Base-by-base conservation (phyloP, 2,113 vertebrate species). In the Psettodes erumei region DNA sequence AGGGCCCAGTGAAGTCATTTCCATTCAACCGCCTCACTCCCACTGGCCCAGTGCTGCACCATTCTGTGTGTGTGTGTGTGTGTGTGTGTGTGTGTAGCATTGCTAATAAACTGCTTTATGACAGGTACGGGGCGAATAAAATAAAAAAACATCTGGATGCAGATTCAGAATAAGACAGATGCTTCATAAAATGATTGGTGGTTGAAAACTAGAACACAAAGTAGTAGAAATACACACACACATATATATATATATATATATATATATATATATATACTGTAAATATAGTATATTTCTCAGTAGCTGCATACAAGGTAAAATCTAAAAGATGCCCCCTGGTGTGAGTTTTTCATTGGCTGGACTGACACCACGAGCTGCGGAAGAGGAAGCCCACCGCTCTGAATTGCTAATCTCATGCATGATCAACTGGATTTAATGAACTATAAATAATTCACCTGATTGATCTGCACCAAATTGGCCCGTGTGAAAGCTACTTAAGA, bases 1-100 rank as follows among this genome's bases (percentile, higher is more conserved):
- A 82, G 83, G 81, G 54, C 81, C 71, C 75, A 55, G 62, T 35
- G 71, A 87, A 84, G 86, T 85, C 83, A 84, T 89, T 90, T 90
- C 73, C 72, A 89, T 86, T 89, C 79, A 81, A 71, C 77, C 48
- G 66, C 56, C 72, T 84, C 69, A 53, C 72, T 75, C 53, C 70
- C 37, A 45, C 67, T n/a, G 43, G 59, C 70, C 60, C 56, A 43
- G 83, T 63, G 69, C 82, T 69, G 74, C 71, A 77, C 37, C 13
- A 30, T 13, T 53, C 1, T 51, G 16, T 67, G 60, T 70, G 42
- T 43, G 69, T 61, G 30, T 35, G 55, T 42, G 55, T 33, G 48
- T 9, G 38, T 64, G 69, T 61, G 30, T 35, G 55, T 42, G 55
- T 33, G 48, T 9, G 38, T 64, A 62, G 73, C 38, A 35, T 32